Conservation (phyloP, 1,140 invertebrate genomes). For the Goniozus legneri region DNA sequence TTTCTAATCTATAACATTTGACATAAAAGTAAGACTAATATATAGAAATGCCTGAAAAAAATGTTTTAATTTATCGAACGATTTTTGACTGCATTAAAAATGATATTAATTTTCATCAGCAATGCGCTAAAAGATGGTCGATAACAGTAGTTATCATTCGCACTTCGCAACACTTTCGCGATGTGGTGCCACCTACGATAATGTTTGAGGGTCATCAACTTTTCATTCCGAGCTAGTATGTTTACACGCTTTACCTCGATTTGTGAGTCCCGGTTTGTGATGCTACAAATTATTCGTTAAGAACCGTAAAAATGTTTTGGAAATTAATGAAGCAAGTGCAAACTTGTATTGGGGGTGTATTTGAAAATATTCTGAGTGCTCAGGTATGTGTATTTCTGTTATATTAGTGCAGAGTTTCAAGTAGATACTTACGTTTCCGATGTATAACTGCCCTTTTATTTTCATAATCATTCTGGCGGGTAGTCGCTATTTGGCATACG, state of each 20-base stretch:
- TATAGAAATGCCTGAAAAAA: no score
- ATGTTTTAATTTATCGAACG: not conserved
- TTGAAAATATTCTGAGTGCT: constrained; percentile 17
- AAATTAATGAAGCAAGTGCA: constrained; percentile 23
- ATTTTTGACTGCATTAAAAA: not conserved
- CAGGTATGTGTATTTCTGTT: constrained; percentile 23
- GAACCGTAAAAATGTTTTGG: constrained; percentile 28
- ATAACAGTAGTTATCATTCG: not conserved
- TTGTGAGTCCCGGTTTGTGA: not conserved
- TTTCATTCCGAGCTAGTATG: constrained; percentile 9
- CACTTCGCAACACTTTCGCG: not conserved
- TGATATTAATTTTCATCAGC: not conserved
- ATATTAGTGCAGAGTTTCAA: not conserved
- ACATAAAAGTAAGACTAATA: no score
- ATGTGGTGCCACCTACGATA: constrained; percentile 32
- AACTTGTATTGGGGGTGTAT: constrained; percentile 12
- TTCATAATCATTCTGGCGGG: not conserved
- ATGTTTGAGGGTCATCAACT: constrained; percentile 18
- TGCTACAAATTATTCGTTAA: not conserved
- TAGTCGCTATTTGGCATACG: not conserved
- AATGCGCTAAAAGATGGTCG: not conserved
- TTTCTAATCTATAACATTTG: not conserved
- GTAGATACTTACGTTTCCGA: not conserved
- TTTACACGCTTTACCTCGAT: constrained; percentile 7
- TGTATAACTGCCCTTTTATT: not conserved